Percentiles rank a stretch among this genome's conserved stretches.
These are phyloP conservation scores for Calameuta filiformis DNA, from an alignment of 2,888 invertebrate genomes.

Conservation along the genomic window DNA sequence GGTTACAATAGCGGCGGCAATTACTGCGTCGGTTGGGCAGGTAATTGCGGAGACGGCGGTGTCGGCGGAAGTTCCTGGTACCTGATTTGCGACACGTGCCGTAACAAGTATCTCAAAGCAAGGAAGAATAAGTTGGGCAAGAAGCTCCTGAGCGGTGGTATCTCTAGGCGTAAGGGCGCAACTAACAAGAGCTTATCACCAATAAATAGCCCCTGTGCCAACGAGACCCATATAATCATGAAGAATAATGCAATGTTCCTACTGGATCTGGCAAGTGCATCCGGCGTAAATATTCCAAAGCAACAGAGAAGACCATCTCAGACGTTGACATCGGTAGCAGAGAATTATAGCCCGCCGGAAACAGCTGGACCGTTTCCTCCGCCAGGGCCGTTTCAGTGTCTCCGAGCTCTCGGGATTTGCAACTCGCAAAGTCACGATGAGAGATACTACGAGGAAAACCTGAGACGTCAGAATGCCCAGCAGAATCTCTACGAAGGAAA, in stretches of 20 bases:
- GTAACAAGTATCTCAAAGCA: slow-evolving; percentile 76
- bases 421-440: slow-evolving; percentile 54
- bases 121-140: slow-evolving; percentile 49
- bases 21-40: slow-evolving; percentile 90
- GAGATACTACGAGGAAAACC: slow-evolving; percentile 66
- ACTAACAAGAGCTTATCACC: slow-evolving; percentile 52
- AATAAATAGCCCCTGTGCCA: slow-evolving; percentile 59
- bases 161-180: slow-evolving; percentile 44
- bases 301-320: slow-evolving; percentile 61
- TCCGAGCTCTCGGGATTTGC: slow-evolving; percentile 68
- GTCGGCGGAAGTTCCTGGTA: slow-evolving; percentile 88
- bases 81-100: slow-evolving; percentile 90
- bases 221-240: slow-evolving; percentile 78
- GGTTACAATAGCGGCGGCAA: slow-evolving; percentile 93
- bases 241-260: slow-evolving; percentile 95
- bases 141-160: slow-evolving; percentile 53
- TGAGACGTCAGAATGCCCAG: slow-evolving; percentile 65
- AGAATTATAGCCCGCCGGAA: slow-evolving; percentile 71
- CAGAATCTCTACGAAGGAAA: slow-evolving; percentile 57
- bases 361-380: slow-evolving; percentile 69
- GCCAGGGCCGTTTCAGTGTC: slow-evolving; percentile 72
- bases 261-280: slow-evolving; percentile 86
- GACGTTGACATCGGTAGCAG: slow-evolving; percentile 69
- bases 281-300: slow-evolving; percentile 67
- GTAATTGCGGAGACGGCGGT: slow-evolving; percentile 89